These are phyloP conservation scores for Selenia dentaria DNA, from an alignment of 2,888 invertebrate species.

Conservation along the genomic window DNA sequence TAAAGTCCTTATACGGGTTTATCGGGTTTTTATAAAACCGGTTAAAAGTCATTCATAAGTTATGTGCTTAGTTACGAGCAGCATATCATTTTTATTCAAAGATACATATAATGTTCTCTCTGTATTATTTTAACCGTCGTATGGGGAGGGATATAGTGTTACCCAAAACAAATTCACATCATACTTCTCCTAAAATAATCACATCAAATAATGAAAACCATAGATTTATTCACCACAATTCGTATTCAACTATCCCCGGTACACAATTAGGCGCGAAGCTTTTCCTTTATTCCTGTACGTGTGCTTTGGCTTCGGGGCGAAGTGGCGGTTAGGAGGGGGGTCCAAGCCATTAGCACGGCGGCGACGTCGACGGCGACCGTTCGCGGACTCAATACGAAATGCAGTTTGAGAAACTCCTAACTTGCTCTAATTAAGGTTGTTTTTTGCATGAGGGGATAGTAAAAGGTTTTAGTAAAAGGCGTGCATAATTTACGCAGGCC, in stretches of 20 bases:
- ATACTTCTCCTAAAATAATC: background rate
- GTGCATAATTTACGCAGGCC: constrained; percentile 82
- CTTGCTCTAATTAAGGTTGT: constrained; percentile 33
- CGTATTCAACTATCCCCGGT: constrained; percentile 53
- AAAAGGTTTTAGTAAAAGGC: constrained; percentile 42
- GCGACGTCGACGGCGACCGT: constrained; percentile 64
- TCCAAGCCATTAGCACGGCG: constrained; percentile 74
- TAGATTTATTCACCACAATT: constrained; percentile 51
- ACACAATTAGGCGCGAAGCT: constrained; percentile 65
- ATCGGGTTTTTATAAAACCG: too few species aligned
- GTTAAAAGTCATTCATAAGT: too few species aligned
- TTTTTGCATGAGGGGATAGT: constrained; percentile 28
- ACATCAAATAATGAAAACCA: constrained; percentile 11
- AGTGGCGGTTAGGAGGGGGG: constrained; percentile 49
- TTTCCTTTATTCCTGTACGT: constrained; percentile 69
- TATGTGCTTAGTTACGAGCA: too few species aligned
- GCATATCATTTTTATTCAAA: too few species aligned
- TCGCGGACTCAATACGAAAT: constrained; percentile 44
- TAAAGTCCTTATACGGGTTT: too few species aligned
- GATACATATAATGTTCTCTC: too few species aligned
- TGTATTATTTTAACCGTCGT: too few species aligned
- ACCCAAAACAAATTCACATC: too few species aligned
- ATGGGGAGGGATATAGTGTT: too few species aligned
- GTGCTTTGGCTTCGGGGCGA: constrained; percentile 59
- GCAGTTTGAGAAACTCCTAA: constrained; percentile 19